Conservation (phyloP, 2,797 vertebrate genomes). For the Sebastes hopkinsi region DNA sequence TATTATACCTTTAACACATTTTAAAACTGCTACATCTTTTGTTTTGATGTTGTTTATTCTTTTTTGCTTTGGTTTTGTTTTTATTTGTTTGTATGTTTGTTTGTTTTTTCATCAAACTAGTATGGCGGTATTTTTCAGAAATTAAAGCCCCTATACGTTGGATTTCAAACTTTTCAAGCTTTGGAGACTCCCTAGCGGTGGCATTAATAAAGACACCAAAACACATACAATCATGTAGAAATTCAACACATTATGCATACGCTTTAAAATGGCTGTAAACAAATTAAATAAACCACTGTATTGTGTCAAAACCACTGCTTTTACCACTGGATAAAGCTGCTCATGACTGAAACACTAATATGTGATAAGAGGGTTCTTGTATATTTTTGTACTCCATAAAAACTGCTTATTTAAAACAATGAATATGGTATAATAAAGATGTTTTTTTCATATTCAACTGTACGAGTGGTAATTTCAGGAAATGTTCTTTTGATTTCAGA, state of each 20-base stretch:
- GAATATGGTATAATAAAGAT: not conserved
- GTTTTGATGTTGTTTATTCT: not conserved
- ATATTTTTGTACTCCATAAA: constrained; percentile 26
- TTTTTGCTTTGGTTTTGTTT: not conserved
- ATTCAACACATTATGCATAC: accelerated
- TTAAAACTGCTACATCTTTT: not conserved
- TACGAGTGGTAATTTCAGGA: not conserved
- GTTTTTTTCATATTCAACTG: not conserved
- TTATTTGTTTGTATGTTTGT: not conserved
- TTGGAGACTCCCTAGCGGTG: not conserved
- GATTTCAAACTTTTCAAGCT: not conserved
- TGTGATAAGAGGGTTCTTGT: not conserved
- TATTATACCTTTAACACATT: not conserved
- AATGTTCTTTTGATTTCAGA: not conserved
- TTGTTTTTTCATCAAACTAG: not conserved
- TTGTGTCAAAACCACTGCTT: not conserved
- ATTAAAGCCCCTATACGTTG: not conserved
- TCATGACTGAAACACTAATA: not conserved
- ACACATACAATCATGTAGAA: not conserved
- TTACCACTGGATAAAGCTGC: not conserved
- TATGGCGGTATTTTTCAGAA: not conserved
- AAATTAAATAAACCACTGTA: not conserved
- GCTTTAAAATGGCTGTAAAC: not conserved
- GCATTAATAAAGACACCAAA: not conserved
- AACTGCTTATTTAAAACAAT: constrained; percentile 13